Evolutionary conservation across 2,113 vertebrate species (phyloP), one percentile per base, ranked within the genome.

Genomic region (Triplophysa siluroides): DNA sequence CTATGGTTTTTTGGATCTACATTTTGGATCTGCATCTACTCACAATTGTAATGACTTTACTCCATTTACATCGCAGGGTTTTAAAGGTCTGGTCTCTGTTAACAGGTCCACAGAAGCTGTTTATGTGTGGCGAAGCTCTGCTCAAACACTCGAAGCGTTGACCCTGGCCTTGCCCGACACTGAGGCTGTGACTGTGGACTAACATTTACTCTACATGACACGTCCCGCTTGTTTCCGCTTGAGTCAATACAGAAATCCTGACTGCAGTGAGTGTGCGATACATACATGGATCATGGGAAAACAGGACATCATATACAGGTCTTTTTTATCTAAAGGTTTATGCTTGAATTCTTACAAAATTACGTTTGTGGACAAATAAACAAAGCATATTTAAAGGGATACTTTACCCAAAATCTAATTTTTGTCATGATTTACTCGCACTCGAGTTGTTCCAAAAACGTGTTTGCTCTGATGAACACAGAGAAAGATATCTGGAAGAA

Each of bases 101-200:
- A 29, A 54, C 47, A 54, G 24, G 68, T 50, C 16, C 47, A 33
- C 23, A 4, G 47, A 54, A 23, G 47, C 68, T 70, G 47, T 70
- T 47, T 52, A 70, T 54, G 68, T 70, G 68, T n/a, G 47, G 26
- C 16, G 68, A 54, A 24, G 47, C 47, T 65, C 61, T 66, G 50
- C 62, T 66, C 78, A 80, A 80, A 80, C 81, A 70, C 23, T 21
- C 11, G 14, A 13, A 60, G 43, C 73, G 65, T 65, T 77, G 73
- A 80, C 78, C 50, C 58, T 69, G 71, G 52, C 56, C 23, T 12
- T 41, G 8, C 11, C 76, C 18, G 43, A 47, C 75, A 77, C 62
- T 65, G 43, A 78, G 13, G 54, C 64, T 43, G 50, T 70, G 68
- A 47, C 64, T 26, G 50, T 70, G 68, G 68, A 70, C 78, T 52